Evolutionary conservation across 2,113 vertebrate species (phyloP).

Genomic region (Sardina pilchardus): DNA sequence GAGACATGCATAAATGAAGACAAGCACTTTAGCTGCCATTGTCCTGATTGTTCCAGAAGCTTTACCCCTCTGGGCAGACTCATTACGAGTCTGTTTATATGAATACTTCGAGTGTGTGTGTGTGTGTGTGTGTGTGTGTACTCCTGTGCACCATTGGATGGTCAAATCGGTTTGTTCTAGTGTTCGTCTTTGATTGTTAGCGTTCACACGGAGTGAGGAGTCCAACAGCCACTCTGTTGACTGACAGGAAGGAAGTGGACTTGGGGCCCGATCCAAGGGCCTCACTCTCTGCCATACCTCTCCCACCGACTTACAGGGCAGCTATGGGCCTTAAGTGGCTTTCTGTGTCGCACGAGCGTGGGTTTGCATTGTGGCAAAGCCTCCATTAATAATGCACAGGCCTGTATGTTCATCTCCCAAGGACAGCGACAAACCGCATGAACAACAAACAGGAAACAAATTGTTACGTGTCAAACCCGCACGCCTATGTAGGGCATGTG

Average conservation of each 20-base stretch:
- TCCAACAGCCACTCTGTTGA: conserved; percentile 25
- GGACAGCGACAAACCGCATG: background rate
- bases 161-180: conserved; percentile 22
- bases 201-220: conserved; percentile 24
- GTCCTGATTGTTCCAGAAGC: conserved; percentile 1
- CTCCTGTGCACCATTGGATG: background rate
- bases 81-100: conserved; percentile 9
- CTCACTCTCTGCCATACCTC: background rate
- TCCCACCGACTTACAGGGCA: background rate
- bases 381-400: conserved; percentile 42
- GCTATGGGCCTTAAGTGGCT: conserved; percentile 22
- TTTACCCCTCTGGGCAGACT: background rate
- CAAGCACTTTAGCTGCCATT: background rate
- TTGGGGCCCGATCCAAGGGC: background rate
- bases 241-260: conserved; percentile 32
- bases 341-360: conserved; percentile 29
- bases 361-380: conserved; percentile 27
- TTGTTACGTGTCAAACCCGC: background rate
- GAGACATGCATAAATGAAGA: background rate
- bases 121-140: background rate
- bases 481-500: background rate
- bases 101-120: background rate
- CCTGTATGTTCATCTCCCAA: conserved; percentile 23
- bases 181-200: conserved; percentile 33
- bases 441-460: too few relatives aligned